Conservation (phyloP, 37 sponge, comb jelly and placozoan genomes). For the Spongilla lacustris region DNA sequence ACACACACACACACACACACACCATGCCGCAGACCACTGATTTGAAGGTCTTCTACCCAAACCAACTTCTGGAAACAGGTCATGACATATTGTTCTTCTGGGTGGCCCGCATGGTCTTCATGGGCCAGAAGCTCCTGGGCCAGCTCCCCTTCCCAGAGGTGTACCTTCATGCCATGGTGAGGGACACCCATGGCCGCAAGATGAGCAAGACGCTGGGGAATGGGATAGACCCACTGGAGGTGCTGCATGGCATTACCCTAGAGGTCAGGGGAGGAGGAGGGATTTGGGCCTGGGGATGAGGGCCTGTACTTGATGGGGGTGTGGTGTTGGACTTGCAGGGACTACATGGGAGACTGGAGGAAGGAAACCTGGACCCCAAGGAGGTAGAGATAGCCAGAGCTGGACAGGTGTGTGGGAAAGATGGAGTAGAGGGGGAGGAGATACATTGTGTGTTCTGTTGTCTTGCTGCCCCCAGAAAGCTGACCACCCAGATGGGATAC, state of each 20-base stretch:
- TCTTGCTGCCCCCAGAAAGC: conserved; percentile 60
- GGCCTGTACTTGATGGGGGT: background rate
- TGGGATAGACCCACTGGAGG: conserved; percentile 95
- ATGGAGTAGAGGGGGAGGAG: background rate
- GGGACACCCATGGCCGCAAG: conserved; percentile 98
- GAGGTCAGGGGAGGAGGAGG: conserved; percentile 47
- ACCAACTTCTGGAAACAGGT: conserved; percentile 93
- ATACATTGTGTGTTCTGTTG: too few relatives aligned
- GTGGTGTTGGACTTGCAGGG: conserved; percentile 36
- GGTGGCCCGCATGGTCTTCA: conserved; percentile 98
- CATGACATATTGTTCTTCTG: conserved; percentile 99
- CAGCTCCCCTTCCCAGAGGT: conserved; percentile 92
- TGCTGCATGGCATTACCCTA: conserved; percentile 84
- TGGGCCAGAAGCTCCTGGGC: conserved; percentile 91
- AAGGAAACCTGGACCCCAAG: conserved; percentile 84
- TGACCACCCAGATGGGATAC: conserved; percentile 96
- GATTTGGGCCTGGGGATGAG: background rate
- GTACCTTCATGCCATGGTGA: conserved; percentile 95
- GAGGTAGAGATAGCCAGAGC: conserved; percentile 81
- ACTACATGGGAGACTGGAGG: conserved; percentile 63
- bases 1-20: conserved; percentile 5
- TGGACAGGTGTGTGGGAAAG: conserved; percentile 72
- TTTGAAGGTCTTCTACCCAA: conserved; percentile 86
- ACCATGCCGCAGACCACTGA: conserved; percentile 60
- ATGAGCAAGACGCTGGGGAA: conserved; percentile 99